A percentile compares a stretch with the other conserved stretches of the same genome.
Conservation (phyloP, 2,113 vertebrate species). For the Zosterops lateralis region DNA sequence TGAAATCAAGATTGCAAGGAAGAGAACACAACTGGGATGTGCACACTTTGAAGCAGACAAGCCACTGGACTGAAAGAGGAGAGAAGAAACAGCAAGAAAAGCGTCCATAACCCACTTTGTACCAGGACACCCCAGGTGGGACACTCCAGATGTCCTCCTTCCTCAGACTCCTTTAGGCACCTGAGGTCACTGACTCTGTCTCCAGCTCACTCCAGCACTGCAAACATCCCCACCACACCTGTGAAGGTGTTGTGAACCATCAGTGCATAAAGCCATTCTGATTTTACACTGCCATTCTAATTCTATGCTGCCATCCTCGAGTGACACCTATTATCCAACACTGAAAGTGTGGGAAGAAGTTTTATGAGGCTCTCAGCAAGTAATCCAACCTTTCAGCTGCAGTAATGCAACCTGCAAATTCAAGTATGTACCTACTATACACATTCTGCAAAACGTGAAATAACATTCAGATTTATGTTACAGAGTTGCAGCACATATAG, state of each 20-base stretch:
- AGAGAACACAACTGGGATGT: neutral
- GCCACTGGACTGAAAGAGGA: neutral
- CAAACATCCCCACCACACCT: neutral
- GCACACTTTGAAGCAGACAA: neutral
- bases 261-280: neutral
- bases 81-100: neutral
- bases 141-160: neutral
- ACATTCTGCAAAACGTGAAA: neutral
- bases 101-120: fast-evolving
- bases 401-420: neutral
- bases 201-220: neutral
- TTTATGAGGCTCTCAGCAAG: neutral
- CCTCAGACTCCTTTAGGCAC: neutral
- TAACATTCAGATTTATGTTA: neutral
- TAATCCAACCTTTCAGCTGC: neutral
- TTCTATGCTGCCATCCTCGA: neutral
- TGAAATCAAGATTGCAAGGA: neutral
- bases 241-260: neutral
- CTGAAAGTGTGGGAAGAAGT: neutral
- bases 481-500: fast-evolving
- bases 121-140: neutral
- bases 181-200: neutral
- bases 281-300: neutral
- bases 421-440: neutral
- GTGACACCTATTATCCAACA: neutral